phyloP scores from a whole-genome alignment of 2,113 vertebrate species.

The Bungarus multicinctus region DNA sequence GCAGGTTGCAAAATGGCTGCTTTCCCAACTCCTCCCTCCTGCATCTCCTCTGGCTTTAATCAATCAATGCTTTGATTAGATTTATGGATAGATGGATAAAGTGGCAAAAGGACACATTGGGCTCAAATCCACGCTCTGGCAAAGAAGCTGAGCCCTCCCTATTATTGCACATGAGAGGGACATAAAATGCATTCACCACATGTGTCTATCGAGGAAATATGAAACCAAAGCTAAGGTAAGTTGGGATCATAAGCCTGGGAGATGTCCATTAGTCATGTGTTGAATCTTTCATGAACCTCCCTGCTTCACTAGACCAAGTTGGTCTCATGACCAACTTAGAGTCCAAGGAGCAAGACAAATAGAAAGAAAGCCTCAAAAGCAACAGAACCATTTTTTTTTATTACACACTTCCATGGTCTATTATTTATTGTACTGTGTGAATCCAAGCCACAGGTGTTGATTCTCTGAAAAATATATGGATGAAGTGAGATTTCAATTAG shows the following conservation, averaged over 20 bases:
- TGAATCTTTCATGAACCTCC: not conserved
- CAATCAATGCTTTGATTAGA: not conserved
- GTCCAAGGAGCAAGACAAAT: not conserved
- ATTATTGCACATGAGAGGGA: not conserved
- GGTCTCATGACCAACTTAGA: not conserved
- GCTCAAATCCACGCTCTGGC: not conserved
- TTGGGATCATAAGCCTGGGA: not conserved
- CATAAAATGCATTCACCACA: not conserved
- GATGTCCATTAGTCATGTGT: not conserved
- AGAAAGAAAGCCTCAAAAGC: not conserved
- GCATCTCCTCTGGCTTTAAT: not conserved
- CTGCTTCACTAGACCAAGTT: not conserved
- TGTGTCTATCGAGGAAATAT: not conserved
- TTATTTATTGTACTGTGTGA: not conserved
- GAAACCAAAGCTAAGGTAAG: not conserved
- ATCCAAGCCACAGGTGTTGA: not conserved
- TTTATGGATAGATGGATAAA: not conserved
- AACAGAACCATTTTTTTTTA: not conserved
- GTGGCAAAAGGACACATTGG: not conserved
- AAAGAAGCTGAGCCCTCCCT: not conserved
- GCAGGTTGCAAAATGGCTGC: not conserved
- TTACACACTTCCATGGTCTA: not conserved
- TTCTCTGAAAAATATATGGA: not conserved
- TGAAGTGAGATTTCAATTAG: not conserved
- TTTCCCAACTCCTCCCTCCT: not conserved